phyloP scores from a whole-genome alignment of 2,113 vertebrate genomes.

The Struthio camelus region DNA sequence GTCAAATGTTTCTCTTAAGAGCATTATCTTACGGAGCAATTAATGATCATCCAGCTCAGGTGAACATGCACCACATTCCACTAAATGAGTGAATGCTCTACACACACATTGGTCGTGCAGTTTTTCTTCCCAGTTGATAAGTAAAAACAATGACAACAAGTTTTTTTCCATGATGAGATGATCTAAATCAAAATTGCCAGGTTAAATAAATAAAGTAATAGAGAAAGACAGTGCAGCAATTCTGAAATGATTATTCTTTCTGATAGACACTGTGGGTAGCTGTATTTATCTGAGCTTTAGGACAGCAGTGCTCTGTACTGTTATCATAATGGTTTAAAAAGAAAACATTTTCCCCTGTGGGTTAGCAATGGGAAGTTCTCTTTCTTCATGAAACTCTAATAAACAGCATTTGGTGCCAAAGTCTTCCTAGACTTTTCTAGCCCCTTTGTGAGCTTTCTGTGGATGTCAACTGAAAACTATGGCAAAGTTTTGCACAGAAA shows the following conservation, averaged over 20 bases:
- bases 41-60: constrained; percentile 12
- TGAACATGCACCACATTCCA: background rate
- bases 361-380: background rate
- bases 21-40: background rate
- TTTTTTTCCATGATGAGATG: background rate
- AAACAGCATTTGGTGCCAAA: background rate
- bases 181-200: constrained; percentile 45
- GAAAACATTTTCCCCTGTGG: background rate
- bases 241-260: constrained; percentile 52
- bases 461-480: background rate
- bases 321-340: constrained; percentile 16
- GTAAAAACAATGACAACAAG: background rate
- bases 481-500: background rate
- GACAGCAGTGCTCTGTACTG: background rate
- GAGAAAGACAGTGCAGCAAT: constrained; percentile 1
- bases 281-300: constrained; percentile 41
- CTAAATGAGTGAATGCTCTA: accelerated
- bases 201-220: constrained; percentile 48
- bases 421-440: background rate
- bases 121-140: background rate
- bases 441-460: background rate
- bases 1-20: background rate
- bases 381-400: background rate
- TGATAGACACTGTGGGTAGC: constrained; percentile 36
- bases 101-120: background rate